Conservation (phyloP, 2,797 vertebrate genomes). For the Mycteria americana region DNA sequence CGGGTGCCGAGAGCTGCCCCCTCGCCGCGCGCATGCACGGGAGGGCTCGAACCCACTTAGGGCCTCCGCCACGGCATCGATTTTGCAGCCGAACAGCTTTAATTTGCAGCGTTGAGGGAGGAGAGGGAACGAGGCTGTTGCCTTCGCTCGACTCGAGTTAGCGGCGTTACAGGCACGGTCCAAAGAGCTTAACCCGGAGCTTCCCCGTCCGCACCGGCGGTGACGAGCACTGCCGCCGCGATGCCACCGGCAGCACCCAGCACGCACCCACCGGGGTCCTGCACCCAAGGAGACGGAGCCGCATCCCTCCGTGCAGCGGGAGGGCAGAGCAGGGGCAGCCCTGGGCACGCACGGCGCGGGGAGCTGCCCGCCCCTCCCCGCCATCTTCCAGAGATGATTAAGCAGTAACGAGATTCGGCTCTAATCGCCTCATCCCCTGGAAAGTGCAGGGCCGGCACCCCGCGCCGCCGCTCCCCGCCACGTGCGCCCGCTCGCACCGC, state of each 20-base stretch:
- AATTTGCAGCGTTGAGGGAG: not conserved
- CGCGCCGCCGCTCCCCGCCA: not conserved
- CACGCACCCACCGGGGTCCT: not conserved
- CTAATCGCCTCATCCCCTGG: conserved; percentile 34
- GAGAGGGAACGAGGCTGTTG: not conserved
- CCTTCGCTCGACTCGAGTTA: not conserved
- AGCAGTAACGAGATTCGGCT: conserved; percentile 42
- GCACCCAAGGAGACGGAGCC: not conserved
- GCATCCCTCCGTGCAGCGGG: rapidly evolving
- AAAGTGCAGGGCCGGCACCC: not conserved
- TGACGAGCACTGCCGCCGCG: rapidly evolving
- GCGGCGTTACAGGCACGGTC: rapidly evolving
- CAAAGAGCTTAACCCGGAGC: not conserved
- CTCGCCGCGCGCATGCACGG: rapidly evolving
- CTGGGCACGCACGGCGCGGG: rapidly evolving
- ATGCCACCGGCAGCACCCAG: not conserved
- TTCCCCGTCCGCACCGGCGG: rapidly evolving
- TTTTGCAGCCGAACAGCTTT: not conserved
- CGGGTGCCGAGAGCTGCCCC: not conserved
- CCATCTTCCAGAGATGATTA: not conserved
- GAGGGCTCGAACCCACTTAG: not conserved
- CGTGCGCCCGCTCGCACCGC: not conserved
- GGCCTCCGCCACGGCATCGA: not conserved
- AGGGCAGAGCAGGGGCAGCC: not conserved
- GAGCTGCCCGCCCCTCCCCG: not conserved